Conservation (phyloP, 2,888 invertebrate species). For the Piscicola geometra region DNA sequence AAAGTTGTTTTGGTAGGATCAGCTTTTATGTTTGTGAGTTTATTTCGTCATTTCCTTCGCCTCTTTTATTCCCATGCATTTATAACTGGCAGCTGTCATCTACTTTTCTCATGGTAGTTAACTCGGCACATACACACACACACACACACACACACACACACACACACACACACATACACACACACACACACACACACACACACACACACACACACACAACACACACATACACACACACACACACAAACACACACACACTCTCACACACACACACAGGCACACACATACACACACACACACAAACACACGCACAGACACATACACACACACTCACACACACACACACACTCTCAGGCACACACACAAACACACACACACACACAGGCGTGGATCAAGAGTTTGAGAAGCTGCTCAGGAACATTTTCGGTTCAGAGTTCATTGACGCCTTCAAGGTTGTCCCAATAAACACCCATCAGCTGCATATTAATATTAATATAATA, state of each 20-base stretch:
- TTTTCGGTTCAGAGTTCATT: slow-evolving; percentile 60
- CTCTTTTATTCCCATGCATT: too few relatives aligned
- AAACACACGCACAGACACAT: slow-evolving; percentile 17
- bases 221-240: slow-evolving; percentile 26
- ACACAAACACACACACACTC: slow-evolving; percentile 27
- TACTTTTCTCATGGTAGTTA: too few relatives aligned
- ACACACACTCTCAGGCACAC: slow-evolving; percentile 17
- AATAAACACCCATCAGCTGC: too few relatives aligned
- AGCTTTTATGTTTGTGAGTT: too few relatives aligned
- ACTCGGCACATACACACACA: too few relatives aligned
- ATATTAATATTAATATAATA: too few relatives aligned
- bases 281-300: slow-evolving; percentile 21
- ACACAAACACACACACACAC: slow-evolving; percentile 24
- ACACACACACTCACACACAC: slow-evolving; percentile 14
- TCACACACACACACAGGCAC: slow-evolving; percentile 8
- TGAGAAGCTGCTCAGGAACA: slow-evolving; percentile 56
- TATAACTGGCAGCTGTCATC: too few relatives aligned
- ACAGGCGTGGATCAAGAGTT: slow-evolving; percentile 60
- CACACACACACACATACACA: too few relatives aligned
- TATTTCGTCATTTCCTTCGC: too few relatives aligned
- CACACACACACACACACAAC: slow-evolving; percentile 16
- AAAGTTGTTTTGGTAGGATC: too few relatives aligned
- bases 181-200: too few relatives aligned
- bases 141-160: too few relatives aligned
- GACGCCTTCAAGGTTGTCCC: slow-evolving; percentile 55